Evolutionary conservation across 2,797 vertebrate genomes (phyloP).

Genomic region (Poeciliopsis infans): DNA sequence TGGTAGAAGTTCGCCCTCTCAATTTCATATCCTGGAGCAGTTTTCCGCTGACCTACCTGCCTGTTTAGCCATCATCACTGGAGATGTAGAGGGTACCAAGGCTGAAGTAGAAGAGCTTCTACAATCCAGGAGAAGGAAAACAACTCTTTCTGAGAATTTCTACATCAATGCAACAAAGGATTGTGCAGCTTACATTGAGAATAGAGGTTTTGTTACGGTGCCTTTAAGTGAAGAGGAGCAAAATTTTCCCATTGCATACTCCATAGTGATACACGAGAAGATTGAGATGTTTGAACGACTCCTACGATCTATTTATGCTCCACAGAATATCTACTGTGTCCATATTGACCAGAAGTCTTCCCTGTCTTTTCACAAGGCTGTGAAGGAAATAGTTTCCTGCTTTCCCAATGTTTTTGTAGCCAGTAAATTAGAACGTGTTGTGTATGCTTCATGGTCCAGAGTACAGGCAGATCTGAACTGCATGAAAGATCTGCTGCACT

Average conservation of each 20-base stretch:
- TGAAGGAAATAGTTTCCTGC: slow-evolving; percentile 80
- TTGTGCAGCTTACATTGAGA: slow-evolving; percentile 74
- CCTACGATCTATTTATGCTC: slow-evolving; percentile 82
- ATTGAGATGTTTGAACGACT: slow-evolving; percentile 89
- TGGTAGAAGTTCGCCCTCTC: background rate
- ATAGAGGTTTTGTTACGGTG: slow-evolving; percentile 74
- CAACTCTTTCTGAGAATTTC: slow-evolving; percentile 53
- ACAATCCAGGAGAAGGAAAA: slow-evolving; percentile 37
- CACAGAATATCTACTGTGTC: slow-evolving; percentile 89
- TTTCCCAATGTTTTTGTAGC: slow-evolving; percentile 87
- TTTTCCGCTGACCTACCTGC: slow-evolving; percentile 62
- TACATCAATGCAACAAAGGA: slow-evolving; percentile 81
- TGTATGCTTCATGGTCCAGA: slow-evolving; percentile 87
- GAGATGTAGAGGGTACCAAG: slow-evolving; percentile 54
- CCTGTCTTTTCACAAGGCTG: slow-evolving; percentile 72
- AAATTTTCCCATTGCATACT: slow-evolving; percentile 87
- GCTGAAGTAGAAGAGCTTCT: slow-evolving; percentile 65
- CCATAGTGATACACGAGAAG: slow-evolving; percentile 88
- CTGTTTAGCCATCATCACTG: slow-evolving; percentile 74
- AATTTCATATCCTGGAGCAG: slow-evolving; percentile 23
- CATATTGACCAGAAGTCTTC: slow-evolving; percentile 85
- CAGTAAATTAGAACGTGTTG: slow-evolving; percentile 77
- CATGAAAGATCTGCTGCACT: slow-evolving; percentile 84
- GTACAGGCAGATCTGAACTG: slow-evolving; percentile 90
- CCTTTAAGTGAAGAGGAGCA: slow-evolving; percentile 82